phyloP scores from a whole-genome alignment of 2,113 vertebrate species.

The Lepidothrix coronata region DNA sequence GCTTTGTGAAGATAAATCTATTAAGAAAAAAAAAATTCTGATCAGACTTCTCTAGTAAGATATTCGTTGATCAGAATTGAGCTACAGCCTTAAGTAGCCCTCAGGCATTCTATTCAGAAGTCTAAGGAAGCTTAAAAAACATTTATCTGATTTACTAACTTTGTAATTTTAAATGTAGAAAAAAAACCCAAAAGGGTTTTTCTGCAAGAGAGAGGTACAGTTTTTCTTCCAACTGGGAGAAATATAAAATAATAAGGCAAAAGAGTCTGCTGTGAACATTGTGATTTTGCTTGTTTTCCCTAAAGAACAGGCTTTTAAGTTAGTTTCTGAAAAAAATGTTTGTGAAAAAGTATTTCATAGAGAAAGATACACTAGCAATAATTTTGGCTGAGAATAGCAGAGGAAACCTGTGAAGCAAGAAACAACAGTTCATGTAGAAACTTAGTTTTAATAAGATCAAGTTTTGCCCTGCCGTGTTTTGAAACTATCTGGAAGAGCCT shows the following conservation, averaged over 20 bases:
- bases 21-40: neutral
- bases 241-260: neutral
- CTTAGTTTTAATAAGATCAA: conserved; percentile 50
- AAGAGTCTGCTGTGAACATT: neutral
- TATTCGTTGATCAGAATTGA: neutral
- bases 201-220: neutral
- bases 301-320: neutral
- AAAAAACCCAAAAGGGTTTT: neutral
- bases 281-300: neutral
- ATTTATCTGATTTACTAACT: neutral
- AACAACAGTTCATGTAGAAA: conserved; percentile 20
- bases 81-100: neutral
- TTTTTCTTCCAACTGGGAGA: neutral
- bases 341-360: neutral
- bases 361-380: neutral
- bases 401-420: neutral
- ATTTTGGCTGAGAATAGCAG: neutral
- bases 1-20: neutral
- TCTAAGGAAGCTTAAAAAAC: neutral
- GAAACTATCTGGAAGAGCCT: conserved; percentile 62
- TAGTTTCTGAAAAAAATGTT: neutral
- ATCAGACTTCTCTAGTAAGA: neutral
- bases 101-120: neutral
- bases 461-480: conserved; percentile 49
- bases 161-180: neutral